Base-by-base conservation (phyloP, 2,888 invertebrate genomes). In the Oxyteleia sp. region DNA sequence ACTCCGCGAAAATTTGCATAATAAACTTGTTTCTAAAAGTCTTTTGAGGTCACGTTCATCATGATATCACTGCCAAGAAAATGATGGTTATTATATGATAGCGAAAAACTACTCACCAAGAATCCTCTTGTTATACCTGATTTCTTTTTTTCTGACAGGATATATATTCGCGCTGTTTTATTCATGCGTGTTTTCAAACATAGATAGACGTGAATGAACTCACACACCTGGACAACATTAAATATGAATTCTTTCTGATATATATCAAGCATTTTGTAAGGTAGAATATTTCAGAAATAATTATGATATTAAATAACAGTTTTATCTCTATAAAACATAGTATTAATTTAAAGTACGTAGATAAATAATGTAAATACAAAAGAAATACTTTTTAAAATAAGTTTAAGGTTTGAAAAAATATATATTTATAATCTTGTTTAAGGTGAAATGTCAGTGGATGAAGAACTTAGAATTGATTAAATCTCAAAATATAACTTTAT, bases 21-120 rank as follows among this genome's bases (percentile, higher is more conserved):
- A 79, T 79, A 71, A 71, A 79, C 79, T 71, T 71, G 79, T 71
- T 78, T 79, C 64, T 64, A 57, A 69, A 47, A 49, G 79, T 57
- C 64, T 71, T 80, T 80, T 64, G 55, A 51, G 72, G 72, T 72
- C 80, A 80, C 72, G 80, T 80, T 80, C 80, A 80, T 72, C 80
- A 72, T 18, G 80, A 80, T 72, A 72, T 80, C 66, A 66, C 51
- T 59, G 35, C 35, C 23, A 51, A 72, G 72, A 72, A 69, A 72
- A 72, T 38, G 72, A 72, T 45, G 49, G 15, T 49, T 66, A 72
- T 72, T 80, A 80, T 79, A 71, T 29, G 71, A 80, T 66, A 71
- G 49, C 47, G 35, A 71, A 71, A 71, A 80, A 66, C 49, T 66
- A 51, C 59, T 64, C 55, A 16, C 20, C 8, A 51, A 51, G 59